Conservation (phyloP, 2,888 invertebrate genomes). For the Amphipoea oculea region DNA sequence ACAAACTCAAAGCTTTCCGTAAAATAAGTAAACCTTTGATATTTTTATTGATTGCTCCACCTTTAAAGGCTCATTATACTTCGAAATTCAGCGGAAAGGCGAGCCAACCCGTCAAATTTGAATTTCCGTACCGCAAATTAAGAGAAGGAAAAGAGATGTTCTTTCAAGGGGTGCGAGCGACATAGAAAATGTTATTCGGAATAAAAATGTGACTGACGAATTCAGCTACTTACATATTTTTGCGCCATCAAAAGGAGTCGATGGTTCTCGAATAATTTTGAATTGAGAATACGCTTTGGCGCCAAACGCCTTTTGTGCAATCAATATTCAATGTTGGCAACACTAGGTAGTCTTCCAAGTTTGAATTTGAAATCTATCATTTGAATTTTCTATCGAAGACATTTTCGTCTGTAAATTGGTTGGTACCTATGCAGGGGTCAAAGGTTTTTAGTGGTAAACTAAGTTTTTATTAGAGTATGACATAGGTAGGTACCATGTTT, state of each 20-base stretch:
- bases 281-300: constrained; percentile 90
- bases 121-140: constrained; percentile 87
- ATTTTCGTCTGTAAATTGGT: constrained; percentile 71
- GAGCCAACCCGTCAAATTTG: constrained; percentile 87
- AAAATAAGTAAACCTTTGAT: constrained; percentile 77
- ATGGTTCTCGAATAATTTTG: constrained; percentile 88
- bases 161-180: constrained; percentile 60
- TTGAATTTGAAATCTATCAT: constrained; percentile 86
- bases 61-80: constrained; percentile 88
- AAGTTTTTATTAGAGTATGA: background rate
- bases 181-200: constrained; percentile 78
- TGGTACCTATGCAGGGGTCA: constrained; percentile 8
- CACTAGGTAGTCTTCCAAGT: constrained; percentile 77
- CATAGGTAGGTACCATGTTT: background rate
- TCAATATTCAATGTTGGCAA: constrained; percentile 90
- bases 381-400: constrained; percentile 81
- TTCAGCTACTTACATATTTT: constrained; percentile 90
- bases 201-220: constrained; percentile 87
- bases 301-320: constrained; percentile 90
- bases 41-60: constrained; percentile 88
- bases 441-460: background rate
- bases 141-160: constrained; percentile 70
- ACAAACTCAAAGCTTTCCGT: constrained; percentile 61
- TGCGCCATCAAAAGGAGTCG: constrained; percentile 88
- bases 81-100: constrained; percentile 88